Conservation (phyloP, 2,113 vertebrate species). For the Isurus oxyrinchus region DNA sequence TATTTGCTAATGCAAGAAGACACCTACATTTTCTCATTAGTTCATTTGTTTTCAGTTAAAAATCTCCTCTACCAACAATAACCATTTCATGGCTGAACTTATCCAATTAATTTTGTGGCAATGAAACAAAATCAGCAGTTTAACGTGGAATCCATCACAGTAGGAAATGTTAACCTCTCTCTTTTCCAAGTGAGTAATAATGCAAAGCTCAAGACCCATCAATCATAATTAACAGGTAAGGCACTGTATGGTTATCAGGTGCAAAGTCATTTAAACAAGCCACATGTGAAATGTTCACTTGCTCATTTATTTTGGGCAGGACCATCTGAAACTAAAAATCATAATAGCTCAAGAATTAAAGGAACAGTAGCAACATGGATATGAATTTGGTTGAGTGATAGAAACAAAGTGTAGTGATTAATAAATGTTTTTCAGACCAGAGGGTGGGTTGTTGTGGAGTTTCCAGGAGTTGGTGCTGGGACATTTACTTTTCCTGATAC, state of each 20-base stretch:
- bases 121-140: slow-evolving; percentile 2
- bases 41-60: slow-evolving; percentile 6
- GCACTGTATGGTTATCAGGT: background rate
- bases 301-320: background rate
- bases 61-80: background rate
- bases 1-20: slow-evolving; percentile 12
- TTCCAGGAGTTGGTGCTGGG: too few species aligned
- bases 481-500: too few species aligned
- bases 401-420: too few species aligned
- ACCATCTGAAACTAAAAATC: background rate
- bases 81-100: slow-evolving; percentile 17
- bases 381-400: too few species aligned
- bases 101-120: background rate
- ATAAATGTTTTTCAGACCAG: too few species aligned
- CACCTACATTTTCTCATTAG: background rate
- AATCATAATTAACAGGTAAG: slow-evolving; percentile 4
- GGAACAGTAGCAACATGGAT: too few species aligned
- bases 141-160: background rate
- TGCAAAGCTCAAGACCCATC: background rate
- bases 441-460: too few species aligned
- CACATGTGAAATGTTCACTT: background rate
- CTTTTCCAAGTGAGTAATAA: background rate
- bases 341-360: background rate
- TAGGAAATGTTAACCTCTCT: background rate
- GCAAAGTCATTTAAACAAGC: background rate